A percentile compares a stretch with the other conserved stretches of the same genome.
These are phyloP conservation scores for Nesometra sesokonis DNA, from an alignment of 35 echinoderm and acorn worm species.

Conservation along the genomic window DNA sequence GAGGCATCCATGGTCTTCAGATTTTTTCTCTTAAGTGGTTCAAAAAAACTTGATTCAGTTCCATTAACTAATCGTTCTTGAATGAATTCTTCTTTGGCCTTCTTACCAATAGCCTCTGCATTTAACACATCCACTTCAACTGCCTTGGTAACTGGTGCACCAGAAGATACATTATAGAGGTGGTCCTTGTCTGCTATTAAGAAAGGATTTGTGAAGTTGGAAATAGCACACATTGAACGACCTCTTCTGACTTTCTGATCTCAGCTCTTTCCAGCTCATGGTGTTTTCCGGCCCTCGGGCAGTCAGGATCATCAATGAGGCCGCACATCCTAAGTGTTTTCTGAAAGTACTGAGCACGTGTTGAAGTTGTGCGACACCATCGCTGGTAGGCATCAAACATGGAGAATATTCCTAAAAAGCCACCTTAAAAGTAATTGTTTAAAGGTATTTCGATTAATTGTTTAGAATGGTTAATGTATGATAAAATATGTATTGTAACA, in stretches of 20 bases:
- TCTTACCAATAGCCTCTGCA: not conserved
- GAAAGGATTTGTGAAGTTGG: not conserved
- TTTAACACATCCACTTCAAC: not conserved
- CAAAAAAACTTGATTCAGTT: not conserved
- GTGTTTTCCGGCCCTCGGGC: not conserved
- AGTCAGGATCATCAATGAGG: not conserved
- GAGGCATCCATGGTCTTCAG: not conserved
- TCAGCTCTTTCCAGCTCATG: not conserved
- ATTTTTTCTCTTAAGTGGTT: constrained; percentile 6
- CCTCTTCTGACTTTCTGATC: not conserved
- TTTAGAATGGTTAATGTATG: no score
- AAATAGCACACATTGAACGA: not conserved
- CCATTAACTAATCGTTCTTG: not conserved
- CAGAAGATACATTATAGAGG: not conserved
- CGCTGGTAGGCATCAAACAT: constrained; percentile 39
- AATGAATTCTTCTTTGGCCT: not conserved
- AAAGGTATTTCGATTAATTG: no score
- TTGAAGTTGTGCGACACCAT: constrained; percentile 34
- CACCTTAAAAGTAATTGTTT: constrained; percentile 5
- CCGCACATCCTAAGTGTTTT: not conserved
- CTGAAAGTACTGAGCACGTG: constrained; percentile 38
- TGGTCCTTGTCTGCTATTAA: not conserved
- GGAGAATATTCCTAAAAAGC: not conserved
- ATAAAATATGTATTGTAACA: no score
- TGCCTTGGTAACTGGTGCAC: not conserved